Evolutionary conservation across 2,888 invertebrate genomes (phyloP), one percentile per base, ranked within the genome.

Genomic region (Ctena decussata): DNA sequence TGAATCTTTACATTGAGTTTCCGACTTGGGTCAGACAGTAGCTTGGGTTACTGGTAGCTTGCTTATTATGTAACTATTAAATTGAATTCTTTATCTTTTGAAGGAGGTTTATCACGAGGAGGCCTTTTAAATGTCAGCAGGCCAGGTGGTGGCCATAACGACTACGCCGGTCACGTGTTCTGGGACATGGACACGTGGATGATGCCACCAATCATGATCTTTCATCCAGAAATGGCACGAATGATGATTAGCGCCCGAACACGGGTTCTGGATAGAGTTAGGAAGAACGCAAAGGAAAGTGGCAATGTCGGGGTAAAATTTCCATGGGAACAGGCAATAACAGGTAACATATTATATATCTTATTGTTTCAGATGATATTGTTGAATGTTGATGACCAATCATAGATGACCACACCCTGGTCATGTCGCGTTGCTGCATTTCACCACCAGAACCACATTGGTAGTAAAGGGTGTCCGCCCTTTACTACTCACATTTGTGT

Each of bases 171-270:
- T 76, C 95, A 95, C 84, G 93, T 95, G 80, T 94, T 94, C 82
- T 95, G 95, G 94, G 94, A 95, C 76, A 93, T 93, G 90, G 95
- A 95, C 85, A 93, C 93, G 57, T 95, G 94, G 94, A 92, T 95
- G 85, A 92, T 89, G 80, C 94, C 95, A 30, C 90, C 94, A 37
- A 85, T 95, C 8, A 91, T 94, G 78, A 73, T 93, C 49, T 88
- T 94, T 27, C 92, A 93, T 81, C 90, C 93, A 0, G 89, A 91
- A 15, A 84, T 93, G 53, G 93, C 91, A 15, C 82, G 80, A 37
- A 57, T 89, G 11, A 86, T 94, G 80, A 82, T 95, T n/a, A 69
- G 87, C 32, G 88, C 93, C 6, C 84, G 95, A 24, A 89, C 84
- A 21, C 83, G 92, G 12, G 92, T 91, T 12, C 53, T 91, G 21